phyloP scores from a whole-genome alignment of 2,797 vertebrate species.

The Anas bernieri region DNA sequence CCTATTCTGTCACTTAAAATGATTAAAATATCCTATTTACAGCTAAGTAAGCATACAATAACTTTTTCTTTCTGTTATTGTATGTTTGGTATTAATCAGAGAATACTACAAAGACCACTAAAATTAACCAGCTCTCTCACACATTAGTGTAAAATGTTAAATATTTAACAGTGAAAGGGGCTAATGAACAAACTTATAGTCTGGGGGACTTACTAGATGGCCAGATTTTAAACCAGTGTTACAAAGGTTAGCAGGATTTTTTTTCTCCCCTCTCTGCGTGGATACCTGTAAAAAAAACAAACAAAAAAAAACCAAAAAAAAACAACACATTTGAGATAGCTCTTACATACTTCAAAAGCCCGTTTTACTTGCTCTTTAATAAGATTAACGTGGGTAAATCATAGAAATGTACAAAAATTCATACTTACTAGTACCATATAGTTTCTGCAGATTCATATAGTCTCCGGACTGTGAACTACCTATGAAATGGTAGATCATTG shows the following conservation, averaged over 20 bases:
- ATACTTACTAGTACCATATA: neutral
- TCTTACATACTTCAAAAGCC: neutral
- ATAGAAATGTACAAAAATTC: neutral
- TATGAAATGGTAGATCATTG: neutral
- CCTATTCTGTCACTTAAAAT: slow-evolving; percentile 41
- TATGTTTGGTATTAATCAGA: too few relatives aligned
- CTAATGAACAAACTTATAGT: neutral
- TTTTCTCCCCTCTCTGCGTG: neutral
- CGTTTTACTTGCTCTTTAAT: neutral
- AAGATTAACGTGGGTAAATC: neutral
- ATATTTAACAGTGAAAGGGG: neutral
- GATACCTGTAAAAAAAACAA: neutral
- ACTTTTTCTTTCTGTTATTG: neutral
- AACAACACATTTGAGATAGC: neutral
- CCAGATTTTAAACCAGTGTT: neutral
- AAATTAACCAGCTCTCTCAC: neutral
- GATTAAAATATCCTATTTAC: slow-evolving; percentile 21
- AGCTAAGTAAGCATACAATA: neutral
- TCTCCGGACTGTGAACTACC: neutral
- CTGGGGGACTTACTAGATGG: neutral
- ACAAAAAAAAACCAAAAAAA: too few relatives aligned
- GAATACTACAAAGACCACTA: neutral
- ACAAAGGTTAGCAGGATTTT: neutral
- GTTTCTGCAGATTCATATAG: neutral
- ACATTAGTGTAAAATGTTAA: neutral